Conservation (phyloP, 2,113 vertebrate genomes). For the Triplophysa dalaica region DNA sequence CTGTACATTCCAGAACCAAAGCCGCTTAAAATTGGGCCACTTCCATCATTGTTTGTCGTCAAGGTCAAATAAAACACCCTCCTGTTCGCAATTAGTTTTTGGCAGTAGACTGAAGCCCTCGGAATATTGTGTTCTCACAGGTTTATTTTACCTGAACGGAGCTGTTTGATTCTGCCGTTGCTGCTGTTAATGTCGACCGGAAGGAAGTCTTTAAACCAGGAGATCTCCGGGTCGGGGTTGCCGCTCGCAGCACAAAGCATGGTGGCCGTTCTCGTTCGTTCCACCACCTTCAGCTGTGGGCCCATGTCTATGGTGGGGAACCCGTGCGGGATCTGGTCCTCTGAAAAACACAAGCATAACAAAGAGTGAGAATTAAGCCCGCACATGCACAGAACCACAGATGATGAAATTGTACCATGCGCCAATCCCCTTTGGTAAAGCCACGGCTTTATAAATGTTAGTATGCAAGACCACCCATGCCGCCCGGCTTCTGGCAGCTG, state of each 20-base stretch:
- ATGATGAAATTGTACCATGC: background rate
- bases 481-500: slow-evolving; percentile 9
- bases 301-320: slow-evolving; percentile 97
- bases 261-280: slow-evolving; percentile 92
- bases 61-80: background rate
- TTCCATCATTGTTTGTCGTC: background rate
- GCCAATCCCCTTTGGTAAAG: background rate
- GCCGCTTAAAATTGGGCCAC: background rate
- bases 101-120: background rate
- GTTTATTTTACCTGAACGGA: slow-evolving; percentile 89
- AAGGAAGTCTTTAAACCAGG: slow-evolving; percentile 98
- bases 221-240: slow-evolving; percentile 94
- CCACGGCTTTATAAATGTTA: background rate
- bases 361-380: slow-evolving; percentile 7
- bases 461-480: background rate
- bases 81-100: background rate
- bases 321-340: slow-evolving; percentile 91
- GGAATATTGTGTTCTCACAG: background rate
- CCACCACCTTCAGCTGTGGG: slow-evolving; percentile 96
- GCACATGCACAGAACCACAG: background rate
- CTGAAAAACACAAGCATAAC: slow-evolving; percentile 68
- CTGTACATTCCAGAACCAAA: background rate
- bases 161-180: slow-evolving; percentile 93
- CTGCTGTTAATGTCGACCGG: slow-evolving; percentile 89
- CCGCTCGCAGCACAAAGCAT: slow-evolving; percentile 97